These are phyloP conservation scores for Apostichopus parvimensis DNA, from an alignment of 35 echinoderm and acorn worm species.

Conservation along the genomic window DNA sequence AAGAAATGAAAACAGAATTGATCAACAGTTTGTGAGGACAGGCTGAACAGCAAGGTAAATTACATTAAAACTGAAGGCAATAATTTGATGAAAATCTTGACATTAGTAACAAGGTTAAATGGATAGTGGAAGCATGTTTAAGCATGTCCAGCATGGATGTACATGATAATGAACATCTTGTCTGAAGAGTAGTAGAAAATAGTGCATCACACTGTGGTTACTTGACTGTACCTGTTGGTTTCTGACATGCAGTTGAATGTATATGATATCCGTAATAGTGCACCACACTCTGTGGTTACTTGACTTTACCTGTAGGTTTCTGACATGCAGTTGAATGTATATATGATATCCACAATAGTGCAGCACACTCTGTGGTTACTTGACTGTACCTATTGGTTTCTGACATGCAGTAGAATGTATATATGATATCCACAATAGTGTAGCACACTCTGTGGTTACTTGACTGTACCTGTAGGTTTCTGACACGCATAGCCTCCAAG, in stretches of 20 bases:
- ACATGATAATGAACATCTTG: no score
- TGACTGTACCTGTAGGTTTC: constrained; percentile 5
- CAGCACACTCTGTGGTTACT: neutral
- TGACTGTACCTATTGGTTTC: constrained; percentile 4
- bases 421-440: neutral
- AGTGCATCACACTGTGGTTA: neutral
- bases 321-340: neutral
- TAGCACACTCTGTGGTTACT: neutral
- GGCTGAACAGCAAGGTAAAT: no score
- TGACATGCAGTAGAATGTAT: neutral
- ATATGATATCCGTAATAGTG: neutral
- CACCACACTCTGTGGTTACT: neutral
- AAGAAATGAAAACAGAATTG: neutral
- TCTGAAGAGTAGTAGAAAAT: no score
- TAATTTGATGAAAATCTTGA: no score
- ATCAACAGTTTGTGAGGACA: no score
- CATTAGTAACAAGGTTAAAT: no score
- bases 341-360: neutral
- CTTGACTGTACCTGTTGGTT: constrained; percentile 1
- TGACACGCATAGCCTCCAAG: constrained; percentile 31
- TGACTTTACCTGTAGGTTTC: constrained; percentile 11
- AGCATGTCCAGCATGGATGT: no score
- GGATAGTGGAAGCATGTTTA: no score
- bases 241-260: neutral
- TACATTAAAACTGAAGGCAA: no score